A percentile compares a stretch with the other conserved stretches of the same genome.
These are phyloP conservation scores for Trachymyrmex cornetzi DNA, from an alignment of 1,140 invertebrate genomes.

Conservation along the genomic window DNA sequence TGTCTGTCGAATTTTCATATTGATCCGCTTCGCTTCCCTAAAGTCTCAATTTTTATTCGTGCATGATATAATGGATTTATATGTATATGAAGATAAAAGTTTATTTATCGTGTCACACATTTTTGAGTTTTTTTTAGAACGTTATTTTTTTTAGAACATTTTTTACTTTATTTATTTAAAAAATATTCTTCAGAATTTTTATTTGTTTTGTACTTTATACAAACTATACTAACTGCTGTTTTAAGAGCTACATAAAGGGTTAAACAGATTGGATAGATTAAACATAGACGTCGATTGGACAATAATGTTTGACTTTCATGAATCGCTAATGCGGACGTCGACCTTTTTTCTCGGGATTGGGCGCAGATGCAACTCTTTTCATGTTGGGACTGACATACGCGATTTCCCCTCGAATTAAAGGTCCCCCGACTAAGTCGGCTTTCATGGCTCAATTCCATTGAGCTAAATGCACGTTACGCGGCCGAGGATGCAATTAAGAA, in stretches of 20 bases:
- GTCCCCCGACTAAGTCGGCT: constrained; percentile 9
- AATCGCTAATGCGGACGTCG: constrained; percentile 38
- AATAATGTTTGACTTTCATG: constrained; percentile 61
- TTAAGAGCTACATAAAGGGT: background rate
- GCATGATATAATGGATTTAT: no score
- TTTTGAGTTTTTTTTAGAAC: background rate
- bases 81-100: background rate
- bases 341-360: constrained; percentile 34
- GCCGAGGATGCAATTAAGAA: constrained; percentile 73
- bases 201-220: background rate
- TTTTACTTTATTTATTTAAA: background rate
- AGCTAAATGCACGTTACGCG: constrained; percentile 68
- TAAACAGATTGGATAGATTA: constrained; percentile 58
- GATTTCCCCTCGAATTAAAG: constrained; percentile 69
- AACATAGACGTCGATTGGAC: constrained; percentile 36
- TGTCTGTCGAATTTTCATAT: background rate
- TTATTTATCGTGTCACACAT: background rate
- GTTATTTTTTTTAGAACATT: background rate
- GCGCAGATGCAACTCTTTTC: constrained; percentile 71
- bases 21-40: background rate
- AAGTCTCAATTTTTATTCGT: background rate
- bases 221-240: background rate
- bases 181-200: background rate
- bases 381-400: constrained; percentile 63
- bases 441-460: constrained; percentile 47